Evolutionary conservation across 1,140 invertebrate species (phyloP).

Genomic region (Drosophila kepulauana): DNA sequence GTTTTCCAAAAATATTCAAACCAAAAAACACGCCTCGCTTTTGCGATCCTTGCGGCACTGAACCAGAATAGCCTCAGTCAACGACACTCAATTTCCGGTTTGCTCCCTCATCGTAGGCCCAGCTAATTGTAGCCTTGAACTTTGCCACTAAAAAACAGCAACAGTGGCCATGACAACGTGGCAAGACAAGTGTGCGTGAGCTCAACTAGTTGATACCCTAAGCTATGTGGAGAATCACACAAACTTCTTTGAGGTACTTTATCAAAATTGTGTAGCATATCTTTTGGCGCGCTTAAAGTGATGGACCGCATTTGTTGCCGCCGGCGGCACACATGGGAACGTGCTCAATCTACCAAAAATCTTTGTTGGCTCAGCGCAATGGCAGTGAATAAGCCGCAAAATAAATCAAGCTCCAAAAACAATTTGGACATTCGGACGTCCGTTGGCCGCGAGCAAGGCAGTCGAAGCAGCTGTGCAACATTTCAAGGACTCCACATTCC

Average conservation of each 20-base stretch:
- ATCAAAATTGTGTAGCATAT: conserved; percentile 39
- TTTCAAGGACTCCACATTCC: conserved; percentile 54
- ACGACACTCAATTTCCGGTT: conserved; percentile 32
- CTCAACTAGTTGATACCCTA: conserved; percentile 11
- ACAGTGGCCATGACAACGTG: conserved; percentile 1
- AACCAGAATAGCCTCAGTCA: conserved; percentile 22
- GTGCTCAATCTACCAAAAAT: conserved; percentile 53
- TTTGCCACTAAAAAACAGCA: conserved; percentile 37
- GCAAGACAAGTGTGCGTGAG: neutral
- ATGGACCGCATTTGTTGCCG: neutral
- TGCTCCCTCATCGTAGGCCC: conserved; percentile 20
- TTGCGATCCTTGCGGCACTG: conserved; percentile 13
- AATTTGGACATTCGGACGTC: conserved; percentile 37
- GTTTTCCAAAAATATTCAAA: conserved; percentile 31
- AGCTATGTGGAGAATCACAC: neutral
- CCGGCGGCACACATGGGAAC: conserved; percentile 30
- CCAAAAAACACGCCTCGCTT: conserved; percentile 37
- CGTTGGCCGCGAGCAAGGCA: conserved; percentile 11
- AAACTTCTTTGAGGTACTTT: neutral
- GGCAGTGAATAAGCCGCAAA: conserved; percentile 46
- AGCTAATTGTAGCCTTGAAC: conserved; percentile 72
- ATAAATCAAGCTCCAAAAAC: conserved; percentile 37
- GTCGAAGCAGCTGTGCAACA: conserved; percentile 19
- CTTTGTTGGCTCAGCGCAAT: conserved; percentile 30
- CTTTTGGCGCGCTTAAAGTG: conserved; percentile 28